Conservation (phyloP, 2,797 vertebrate species). For the Macrochelys suwanniensis region DNA sequence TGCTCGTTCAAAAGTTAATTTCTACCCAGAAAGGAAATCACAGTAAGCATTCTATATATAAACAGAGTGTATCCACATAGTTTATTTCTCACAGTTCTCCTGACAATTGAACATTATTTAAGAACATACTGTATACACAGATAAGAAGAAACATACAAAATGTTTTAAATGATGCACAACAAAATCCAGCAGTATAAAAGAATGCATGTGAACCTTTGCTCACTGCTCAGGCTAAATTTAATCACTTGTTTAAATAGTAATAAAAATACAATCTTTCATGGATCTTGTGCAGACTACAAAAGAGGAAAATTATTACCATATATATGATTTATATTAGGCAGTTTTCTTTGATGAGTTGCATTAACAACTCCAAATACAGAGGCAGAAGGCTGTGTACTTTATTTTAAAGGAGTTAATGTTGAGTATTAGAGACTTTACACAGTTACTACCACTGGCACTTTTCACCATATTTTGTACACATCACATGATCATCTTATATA, state of each 20-base stretch:
- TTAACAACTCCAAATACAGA: slow-evolving; percentile 84
- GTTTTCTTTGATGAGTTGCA: slow-evolving; percentile 87
- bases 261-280: slow-evolving; percentile 99
- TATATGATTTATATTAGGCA: slow-evolving; percentile 90
- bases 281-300: slow-evolving; percentile 93
- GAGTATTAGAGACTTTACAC: slow-evolving; percentile 93
- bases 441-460: slow-evolving; percentile 97
- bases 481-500: slow-evolving; percentile 94
- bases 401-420: slow-evolving; percentile 86
- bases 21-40: slow-evolving; percentile 82
- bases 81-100: slow-evolving; percentile 99
- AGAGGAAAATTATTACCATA: slow-evolving; percentile 89
- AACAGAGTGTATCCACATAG: slow-evolving; percentile 97
- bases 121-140: slow-evolving; percentile 99
- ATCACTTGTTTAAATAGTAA: slow-evolving; percentile 98
- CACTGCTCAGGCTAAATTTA: slow-evolving; percentile 89
- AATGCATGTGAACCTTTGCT: slow-evolving; percentile 89
- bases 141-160: slow-evolving; percentile 97
- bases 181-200: slow-evolving; percentile 98
- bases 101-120: slow-evolving; percentile 97
- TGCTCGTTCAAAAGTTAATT: slow-evolving; percentile 56
- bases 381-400: slow-evolving; percentile 87
- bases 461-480: slow-evolving; percentile 97
- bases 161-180: slow-evolving; percentile 98
- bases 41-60: slow-evolving; percentile 86